Conservation (phyloP, 2,888 invertebrate genomes). For the Hymenopus coronatus region DNA sequence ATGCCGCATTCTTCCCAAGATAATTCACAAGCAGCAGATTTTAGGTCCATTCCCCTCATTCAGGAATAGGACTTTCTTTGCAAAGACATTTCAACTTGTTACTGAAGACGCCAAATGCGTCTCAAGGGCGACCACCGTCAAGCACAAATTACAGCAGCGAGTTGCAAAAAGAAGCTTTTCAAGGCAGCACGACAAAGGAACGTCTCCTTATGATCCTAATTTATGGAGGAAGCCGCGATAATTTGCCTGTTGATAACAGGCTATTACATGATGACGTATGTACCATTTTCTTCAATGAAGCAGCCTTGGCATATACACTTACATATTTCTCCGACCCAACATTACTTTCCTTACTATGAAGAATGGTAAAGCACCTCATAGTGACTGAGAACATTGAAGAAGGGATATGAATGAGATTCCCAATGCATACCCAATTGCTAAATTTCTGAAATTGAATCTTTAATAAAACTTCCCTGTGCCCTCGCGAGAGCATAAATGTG, state of each 20-base stretch:
- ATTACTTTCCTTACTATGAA: neutral
- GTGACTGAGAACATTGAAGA: too few species aligned
- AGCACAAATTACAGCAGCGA: neutral
- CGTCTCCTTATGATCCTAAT: neutral
- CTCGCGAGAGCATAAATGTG: too few species aligned
- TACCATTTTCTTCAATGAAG: neutral
- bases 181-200: neutral
- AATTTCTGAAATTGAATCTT: too few species aligned
- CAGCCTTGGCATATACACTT: neutral
- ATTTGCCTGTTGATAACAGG: neutral
- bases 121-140: neutral
- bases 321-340: neutral
- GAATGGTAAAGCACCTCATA: too few species aligned
- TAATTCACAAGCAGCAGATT: too few species aligned
- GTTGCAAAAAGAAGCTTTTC: neutral
- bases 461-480: too few species aligned
- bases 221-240: neutral
- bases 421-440: too few species aligned
- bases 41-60: too few species aligned
- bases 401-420: too few species aligned
- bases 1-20: too few species aligned
- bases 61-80: neutral
- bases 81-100: neutral
- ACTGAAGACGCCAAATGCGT: neutral
- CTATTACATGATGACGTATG: neutral